Base-by-base conservation (phyloP, 2,113 vertebrate species). In the Orcinus orca region DNA sequence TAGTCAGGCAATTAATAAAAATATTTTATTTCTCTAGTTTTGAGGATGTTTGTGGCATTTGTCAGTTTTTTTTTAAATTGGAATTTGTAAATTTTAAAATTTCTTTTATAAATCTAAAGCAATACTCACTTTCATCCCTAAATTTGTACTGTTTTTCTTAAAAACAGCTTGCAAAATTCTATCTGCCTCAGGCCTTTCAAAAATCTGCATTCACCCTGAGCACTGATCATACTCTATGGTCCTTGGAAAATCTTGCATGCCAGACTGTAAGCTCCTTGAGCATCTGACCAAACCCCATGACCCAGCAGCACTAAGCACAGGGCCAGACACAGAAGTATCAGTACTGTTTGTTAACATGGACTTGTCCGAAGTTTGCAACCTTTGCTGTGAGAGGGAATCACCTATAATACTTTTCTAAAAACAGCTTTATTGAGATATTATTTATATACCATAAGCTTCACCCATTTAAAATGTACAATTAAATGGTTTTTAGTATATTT, bases 11-110 rank as follows among this genome's bases (percentile, higher is more conserved):
- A 62, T 73, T 85, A 25, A 86, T 73, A 93, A 80, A 50, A 93
- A 73, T 85, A 63, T 90, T 85, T 84, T 93, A 47, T 50, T 88
- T 92, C 67, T 95, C 55, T 80, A 67, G n/a, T 71, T 90, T 96
- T 79, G 41, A 76, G 50, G n/a, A 63, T 84, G 38, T 89, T 77
- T 79, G 15, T 82, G 47, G 60, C 8, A 76, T 73, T 65, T 96
- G 17, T 25, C 60, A 92, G 9, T 53, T 90, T 67, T 93, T 55
- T 67, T 15, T 62, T 41, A 79, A 70, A 36, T 74, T 81, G 15
- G 80, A 58, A 88, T 76, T 89, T 62, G 17, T 84, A 85, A 93
- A 67, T 17, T 89, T 53, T 47, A 44, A 90, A 53, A 71, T 73
- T 94, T 84, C 36, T 91, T 71, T 87, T 74, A 86, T 79, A 92